Evolutionary conservation across 2,888 invertebrate genomes (phyloP), one percentile per base, ranked within the genome.

Genomic region (Anticlea derivata): DNA sequence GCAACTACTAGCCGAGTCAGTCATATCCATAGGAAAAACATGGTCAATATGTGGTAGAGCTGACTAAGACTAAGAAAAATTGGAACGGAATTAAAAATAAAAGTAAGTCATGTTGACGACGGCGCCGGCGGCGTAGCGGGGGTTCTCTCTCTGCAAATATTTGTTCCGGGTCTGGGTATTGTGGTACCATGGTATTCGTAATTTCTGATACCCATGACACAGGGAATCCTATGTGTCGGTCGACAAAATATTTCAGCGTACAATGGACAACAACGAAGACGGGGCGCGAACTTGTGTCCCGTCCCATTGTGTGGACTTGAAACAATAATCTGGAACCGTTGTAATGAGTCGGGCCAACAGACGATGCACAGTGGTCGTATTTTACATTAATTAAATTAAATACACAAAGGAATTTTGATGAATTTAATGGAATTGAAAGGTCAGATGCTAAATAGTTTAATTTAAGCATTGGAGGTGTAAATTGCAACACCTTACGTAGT

Each of bases 271-370:
- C 35, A 5, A 10, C 73, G 60, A 63, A 83, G 81, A 79, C 74
- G 66, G 72, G 77, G 79, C 79, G 78, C 80, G 84, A 85, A 85
- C 85, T 83, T 79, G 80, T 75, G 74, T 80, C 77, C 81, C 79
- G 75, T 83, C 75, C 83, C 73, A 86, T 86, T 86, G 87, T 84
- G 76, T 80, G 80, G 83, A 84, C 82, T 80, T 76, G 80, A 83
- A 86, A 87, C 84, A 86, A 85, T 86, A 83, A 86, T 84, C 81
- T 83, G 78, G 76, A 80, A 80, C 78, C 73, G 76, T 73, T 73
- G 78, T 84, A 84, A 84, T 86, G 84, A 85, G 83, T 79, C 75
- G 51, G 50, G 55, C 58, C 58, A 55, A 52, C 49, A 49, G 48
- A n/a, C 39, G 45, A 31, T 73, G 61, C 56, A 75, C 72, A 78